These are phyloP conservation scores for Eupithecia pulchellata DNA, from an alignment of 2,888 invertebrate genomes.

Conservation along the genomic window DNA sequence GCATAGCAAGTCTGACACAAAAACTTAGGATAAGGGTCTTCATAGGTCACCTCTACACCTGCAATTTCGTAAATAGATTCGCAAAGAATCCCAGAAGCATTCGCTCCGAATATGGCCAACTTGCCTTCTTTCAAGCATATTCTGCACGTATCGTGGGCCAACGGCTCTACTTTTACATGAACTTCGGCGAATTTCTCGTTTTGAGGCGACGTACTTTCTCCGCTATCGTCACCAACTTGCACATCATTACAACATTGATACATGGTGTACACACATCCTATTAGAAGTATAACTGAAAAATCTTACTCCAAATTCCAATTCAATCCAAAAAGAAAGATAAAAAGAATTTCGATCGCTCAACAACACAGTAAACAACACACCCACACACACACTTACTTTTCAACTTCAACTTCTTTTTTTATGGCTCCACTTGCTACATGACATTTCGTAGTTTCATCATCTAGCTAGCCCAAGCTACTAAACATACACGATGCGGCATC, in stretches of 20 bases:
- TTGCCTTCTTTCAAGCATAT: constrained; percentile 72
- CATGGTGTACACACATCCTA: not conserved
- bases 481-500: too few species aligned
- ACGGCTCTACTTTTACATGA: constrained; percentile 15
- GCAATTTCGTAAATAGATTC: constrained; percentile 59
- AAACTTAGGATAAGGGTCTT: constrained; percentile 69
- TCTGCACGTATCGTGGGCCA: constrained; percentile 45
- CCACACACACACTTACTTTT: too few species aligned
- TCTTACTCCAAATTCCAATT: not conserved
- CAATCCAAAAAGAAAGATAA: not conserved
- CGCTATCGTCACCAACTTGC: not conserved
- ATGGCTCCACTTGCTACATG: too few species aligned
- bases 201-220: constrained; percentile 9
- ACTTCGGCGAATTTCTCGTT: constrained; percentile 12
- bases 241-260: constrained; percentile 1
- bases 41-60: constrained; percentile 58
- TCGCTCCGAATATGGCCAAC: constrained; percentile 64
- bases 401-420: too few species aligned
- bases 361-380: too few species aligned
- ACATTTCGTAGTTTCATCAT: too few species aligned
- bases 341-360: not conserved
- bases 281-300: not conserved
- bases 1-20: constrained; percentile 67
- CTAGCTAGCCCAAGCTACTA: too few species aligned
- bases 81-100: constrained; percentile 49